Base-by-base conservation (phyloP, 2,797 vertebrate species). In the Sylvilagus floridanus region DNA sequence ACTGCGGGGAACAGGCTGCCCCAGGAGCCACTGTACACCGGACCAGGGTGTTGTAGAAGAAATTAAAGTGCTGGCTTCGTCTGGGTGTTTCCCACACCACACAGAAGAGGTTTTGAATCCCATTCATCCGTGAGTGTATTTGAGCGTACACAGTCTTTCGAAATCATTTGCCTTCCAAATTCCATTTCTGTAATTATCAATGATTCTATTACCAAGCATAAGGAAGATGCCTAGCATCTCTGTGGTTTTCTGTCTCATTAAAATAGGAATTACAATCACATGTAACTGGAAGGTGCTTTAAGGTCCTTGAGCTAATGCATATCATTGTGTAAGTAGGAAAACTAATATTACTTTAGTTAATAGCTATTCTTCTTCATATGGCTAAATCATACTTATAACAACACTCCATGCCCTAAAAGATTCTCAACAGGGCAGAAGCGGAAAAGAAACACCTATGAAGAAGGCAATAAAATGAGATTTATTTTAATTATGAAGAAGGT, bases 261-360 rank as follows among this genome's bases (percentile, higher is more conserved):
- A 85, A 68, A 88, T 72, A 32, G 54, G 88, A 82, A 26, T 84
- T 87, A n/a, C 66, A 88, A 90, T 81, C 16, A 63, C 91, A 88
- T 86, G 4, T 71, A 88, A 21, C 57, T 81, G 47, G 22, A 54
- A 71, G 65, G 35, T 62, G 54, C 47, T 77, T 72, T 85, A 85
- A 72, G 42, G 26, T 65, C 47, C 14, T 90, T 60, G 4, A 77
- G 52, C 30, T 90, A 63, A 47, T 47, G 42, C 1, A 72, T 85
- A 77, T 69, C 37, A 60, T 7, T 73, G 35, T 42, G 8, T 75
- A 71, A 65, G 62, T 57, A 65, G 52, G 65, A 69, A 76, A 75
- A 86, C 12, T 28, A 71, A 76, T 47, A 84, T 72, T 79, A 35
- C 14, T 81, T 1, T 69, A 22, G 14, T 19, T 83, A 84, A 83